Base-by-base conservation (phyloP, 2,888 invertebrate genomes). In the Ischnura elegans region DNA sequence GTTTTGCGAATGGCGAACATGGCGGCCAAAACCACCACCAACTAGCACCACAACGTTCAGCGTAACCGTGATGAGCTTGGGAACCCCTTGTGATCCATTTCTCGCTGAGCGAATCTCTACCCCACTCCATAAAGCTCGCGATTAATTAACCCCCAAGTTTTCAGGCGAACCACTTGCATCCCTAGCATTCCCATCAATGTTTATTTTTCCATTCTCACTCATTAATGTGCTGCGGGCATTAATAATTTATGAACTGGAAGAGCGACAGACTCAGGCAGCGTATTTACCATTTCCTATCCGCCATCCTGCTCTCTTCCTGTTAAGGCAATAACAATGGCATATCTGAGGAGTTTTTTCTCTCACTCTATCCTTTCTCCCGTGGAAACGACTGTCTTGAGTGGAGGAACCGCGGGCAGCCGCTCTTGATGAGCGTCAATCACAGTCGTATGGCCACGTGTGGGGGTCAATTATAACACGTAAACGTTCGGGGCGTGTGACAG, bases 161-260 rank as follows among this genome's bases (percentile, higher is more conserved):
- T 36, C 76, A 36, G 36, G 76, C 25, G 76, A 76, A 76, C 76
- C 29, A 76, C 76, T 76, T 3, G 16, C 10, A 36, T 13, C 16
- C 10, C 76, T 13, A 13, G n/a, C 76, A 36, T 76, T 76, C 29
- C 76, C 36, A 36, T 13, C 76, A 36, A 76, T 76, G 76, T 76
- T 29, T 76, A 76, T 76, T 76, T 61, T 76, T 76, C 76, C 76
- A 76, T 36, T 76, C 76, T 36, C 76, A 76, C 29, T 16, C 36
- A 76, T 76, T 76, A 2, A 51, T 51, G 76, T 16, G 29, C 76
- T 21, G 29, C 13, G 76, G 8, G 29, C 76, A 76, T 76, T 29
- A 76, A 76, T 76, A 36, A 76, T 76, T 76, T 76, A 76, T 76
- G 29, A 76, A 36, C 10, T n/a, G n/a, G n/a, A n/a, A 76, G 29